Evolutionary conservation across 1,140 invertebrate species (phyloP).

Genomic region (Parasteatoda tepidariorum): DNA sequence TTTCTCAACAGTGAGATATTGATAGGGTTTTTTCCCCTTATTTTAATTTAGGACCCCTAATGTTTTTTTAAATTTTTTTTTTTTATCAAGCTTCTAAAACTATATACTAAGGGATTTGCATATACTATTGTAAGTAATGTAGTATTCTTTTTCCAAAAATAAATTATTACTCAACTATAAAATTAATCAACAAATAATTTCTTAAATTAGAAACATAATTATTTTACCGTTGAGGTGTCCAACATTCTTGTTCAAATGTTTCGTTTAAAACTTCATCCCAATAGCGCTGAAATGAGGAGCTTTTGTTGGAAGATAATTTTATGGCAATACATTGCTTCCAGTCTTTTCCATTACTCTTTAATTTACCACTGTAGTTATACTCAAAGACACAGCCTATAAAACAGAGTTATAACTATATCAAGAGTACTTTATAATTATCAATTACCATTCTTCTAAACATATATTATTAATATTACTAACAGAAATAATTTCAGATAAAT

Average conservation of each 20-base stretch:
- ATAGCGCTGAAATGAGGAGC: slow-evolving; percentile 75
- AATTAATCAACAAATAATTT: too few relatives aligned
- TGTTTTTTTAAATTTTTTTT: too few relatives aligned
- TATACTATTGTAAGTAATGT: too few relatives aligned
- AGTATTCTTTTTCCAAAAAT: too few relatives aligned
- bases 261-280: slow-evolving; percentile 80
- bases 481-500: neutral
- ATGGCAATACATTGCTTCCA: slow-evolving; percentile 81
- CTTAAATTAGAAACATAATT: too few relatives aligned
- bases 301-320: slow-evolving; percentile 72
- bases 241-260: slow-evolving; percentile 75
- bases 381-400: slow-evolving; percentile 76
- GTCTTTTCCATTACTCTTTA: slow-evolving; percentile 69
- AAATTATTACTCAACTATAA: too few relatives aligned
- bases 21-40: too few relatives aligned
- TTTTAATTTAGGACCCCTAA: too few relatives aligned
- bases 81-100: too few relatives aligned
- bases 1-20: too few relatives aligned
- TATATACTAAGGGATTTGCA: too few relatives aligned
- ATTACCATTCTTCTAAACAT: too few relatives aligned
- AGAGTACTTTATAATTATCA: neutral
- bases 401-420: neutral
- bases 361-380: slow-evolving; percentile 79
- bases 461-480: neutral
- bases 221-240: slow-evolving; percentile 75